Evolutionary conservation across 2,888 invertebrate species (phyloP), one percentile per base, ranked within the genome.

Genomic region (Melinaea menophilus): DNA sequence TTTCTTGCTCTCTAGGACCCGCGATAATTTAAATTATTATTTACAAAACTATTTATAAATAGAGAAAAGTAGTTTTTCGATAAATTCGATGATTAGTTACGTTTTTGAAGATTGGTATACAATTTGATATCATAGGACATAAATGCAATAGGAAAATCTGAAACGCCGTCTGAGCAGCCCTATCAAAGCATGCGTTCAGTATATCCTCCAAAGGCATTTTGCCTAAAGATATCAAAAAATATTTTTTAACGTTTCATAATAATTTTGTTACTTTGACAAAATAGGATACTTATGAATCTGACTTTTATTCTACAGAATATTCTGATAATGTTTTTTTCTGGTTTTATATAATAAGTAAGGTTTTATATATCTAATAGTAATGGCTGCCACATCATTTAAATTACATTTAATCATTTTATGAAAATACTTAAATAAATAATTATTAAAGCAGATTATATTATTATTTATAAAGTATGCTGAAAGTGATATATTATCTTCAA

Each of bases 161-260:
- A 33, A 79, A 72, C 31, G 69, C 73, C 3, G 66, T 69, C 22
- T 22, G 22, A 22, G 22, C 22, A 22, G 22, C 22, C 22, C 73
- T 73, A 56, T 80, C 79, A n/a, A 80, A 46, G 64, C 64, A 79
- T 7, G 51, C 69, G 68, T 71, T 72, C 61, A 77, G 59, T 45
- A 79, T 56, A 61, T 78, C 75, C 65, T 76, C 75, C 56, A 77
- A 61, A 61, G 69, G 73, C 77, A 79, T 81, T 73, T 79, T 77
- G 66, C 64, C 64, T 66, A 11, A 51, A 31, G 48, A 48, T 11
- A 48, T 35, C 35, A 48, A 13, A 37, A 46, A 5, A 35, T 34
- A 58, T 12, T 58, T 41, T 54, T 60, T 58, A 46, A 58, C 55
- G 61, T 34, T 54, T 3, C 22, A 9, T 51, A 31, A 51, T 7